Percentiles rank a stretch among this genome's conserved stretches.
Conservation (phyloP, 2,797 vertebrate species). For the Acipenser transmontanus region DNA sequence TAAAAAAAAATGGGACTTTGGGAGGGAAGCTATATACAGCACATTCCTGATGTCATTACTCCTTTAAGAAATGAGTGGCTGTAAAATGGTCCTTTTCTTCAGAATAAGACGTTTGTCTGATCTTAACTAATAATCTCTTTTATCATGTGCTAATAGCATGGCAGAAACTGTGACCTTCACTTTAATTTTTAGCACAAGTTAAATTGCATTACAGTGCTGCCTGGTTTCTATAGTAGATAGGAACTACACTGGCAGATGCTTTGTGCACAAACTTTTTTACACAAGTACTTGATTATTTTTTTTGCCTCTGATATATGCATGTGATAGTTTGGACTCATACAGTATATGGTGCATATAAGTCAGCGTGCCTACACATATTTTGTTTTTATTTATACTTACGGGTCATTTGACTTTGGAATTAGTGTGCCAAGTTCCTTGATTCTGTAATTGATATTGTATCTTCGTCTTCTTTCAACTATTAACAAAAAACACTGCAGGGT, state of each 20-base stretch:
- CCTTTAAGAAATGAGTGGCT: slow-evolving; percentile 34
- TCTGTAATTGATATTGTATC: slow-evolving; percentile 98
- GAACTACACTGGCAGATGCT: slow-evolving; percentile 23
- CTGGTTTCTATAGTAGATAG: slow-evolving; percentile 38
- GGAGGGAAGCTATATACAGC: slow-evolving; percentile 68
- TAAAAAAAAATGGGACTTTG: slow-evolving; percentile 74
- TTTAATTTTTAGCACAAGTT: slow-evolving; percentile 67
- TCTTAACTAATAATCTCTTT: slow-evolving; percentile 64
- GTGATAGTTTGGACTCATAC: too few species aligned
- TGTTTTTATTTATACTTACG: slow-evolving; percentile 69
- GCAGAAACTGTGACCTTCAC: slow-evolving; percentile 49
- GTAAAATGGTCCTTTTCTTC: slow-evolving; percentile 56
- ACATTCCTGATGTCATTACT: slow-evolving; percentile 60
- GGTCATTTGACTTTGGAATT: slow-evolving; percentile 97
- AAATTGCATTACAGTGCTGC: slow-evolving; percentile 43
- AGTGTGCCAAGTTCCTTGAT: slow-evolving; percentile 97
- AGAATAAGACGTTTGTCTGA: slow-evolving; percentile 51
- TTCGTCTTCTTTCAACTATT: slow-evolving; percentile 89
- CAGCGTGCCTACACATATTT: too few species aligned
- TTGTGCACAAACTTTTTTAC: slow-evolving; percentile 50
- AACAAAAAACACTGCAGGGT: slow-evolving; percentile 28
- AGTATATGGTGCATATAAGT: too few species aligned
- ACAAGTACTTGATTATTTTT: slow-evolving; percentile 21
- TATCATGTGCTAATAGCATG: slow-evolving; percentile 57
- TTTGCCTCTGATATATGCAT: too few species aligned